These are phyloP conservation scores for Hybos culiciformis DNA, from an alignment of 2,888 invertebrate genomes.

Conservation along the genomic window DNA sequence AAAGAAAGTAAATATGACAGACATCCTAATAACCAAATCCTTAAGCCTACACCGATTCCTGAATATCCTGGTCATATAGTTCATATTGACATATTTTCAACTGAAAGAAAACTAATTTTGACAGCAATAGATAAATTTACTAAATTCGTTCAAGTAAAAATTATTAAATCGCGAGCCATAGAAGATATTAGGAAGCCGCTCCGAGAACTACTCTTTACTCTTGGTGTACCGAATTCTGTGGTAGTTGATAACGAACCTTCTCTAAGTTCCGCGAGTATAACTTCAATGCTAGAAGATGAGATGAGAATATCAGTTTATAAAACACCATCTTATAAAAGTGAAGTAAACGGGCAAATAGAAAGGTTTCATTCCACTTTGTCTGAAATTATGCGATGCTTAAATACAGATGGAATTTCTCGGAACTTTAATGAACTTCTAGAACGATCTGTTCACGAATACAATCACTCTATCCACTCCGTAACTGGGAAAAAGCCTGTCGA, in stretches of 20 bases:
- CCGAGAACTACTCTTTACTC: background rate
- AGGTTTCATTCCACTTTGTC: constrained; percentile 6
- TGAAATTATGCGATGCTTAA: constrained; percentile 6
- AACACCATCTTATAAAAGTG: constrained; percentile 6
- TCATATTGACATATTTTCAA: constrained; percentile 5
- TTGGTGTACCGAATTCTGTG: background rate
- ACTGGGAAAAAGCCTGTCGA: constrained; percentile 4
- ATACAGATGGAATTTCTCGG: background rate
- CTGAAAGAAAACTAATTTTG: background rate
- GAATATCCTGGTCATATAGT: constrained; percentile 1
- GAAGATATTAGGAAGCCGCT: constrained; percentile 1
- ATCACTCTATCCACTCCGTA: background rate
- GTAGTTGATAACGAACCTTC: constrained; percentile 7
- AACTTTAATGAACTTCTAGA: constrained; percentile 2
- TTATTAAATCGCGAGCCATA: constrained; percentile 2
- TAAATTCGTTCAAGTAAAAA: constrained; percentile 1
- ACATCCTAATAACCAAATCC: constrained; percentile 2
- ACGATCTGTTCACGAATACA: constrained; percentile 1
- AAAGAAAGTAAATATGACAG: constrained; percentile 4
- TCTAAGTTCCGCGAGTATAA: constrained; percentile 2
- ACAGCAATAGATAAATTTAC: constrained; percentile 8
- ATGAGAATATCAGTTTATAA: constrained; percentile 1
- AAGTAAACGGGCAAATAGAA: constrained; percentile 6
- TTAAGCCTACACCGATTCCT: background rate
- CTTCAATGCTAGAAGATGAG: constrained; percentile 1